Percentiles rank a stretch among this genome's conserved stretches.
phyloP scores from a whole-genome alignment of 2,797 vertebrate species.

The Pelobates cultripes region DNA sequence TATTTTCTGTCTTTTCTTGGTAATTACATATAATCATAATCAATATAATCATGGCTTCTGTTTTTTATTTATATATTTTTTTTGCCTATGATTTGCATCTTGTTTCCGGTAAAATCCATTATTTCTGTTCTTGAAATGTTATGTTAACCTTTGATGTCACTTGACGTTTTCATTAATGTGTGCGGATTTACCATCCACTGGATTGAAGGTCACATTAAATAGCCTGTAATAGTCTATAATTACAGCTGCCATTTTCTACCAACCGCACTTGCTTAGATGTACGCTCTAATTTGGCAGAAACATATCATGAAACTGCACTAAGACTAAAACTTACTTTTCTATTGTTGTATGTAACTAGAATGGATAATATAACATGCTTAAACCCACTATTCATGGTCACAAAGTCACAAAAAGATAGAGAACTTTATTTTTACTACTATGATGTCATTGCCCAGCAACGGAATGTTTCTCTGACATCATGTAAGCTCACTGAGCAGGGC shows the following conservation, averaged over 20 bases:
- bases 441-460: too few species aligned
- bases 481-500: too few species aligned
- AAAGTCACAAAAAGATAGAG: too few species aligned
- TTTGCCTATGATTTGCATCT: conserved; percentile 3
- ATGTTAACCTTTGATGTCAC: conserved; percentile 19
- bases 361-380: too few species aligned
- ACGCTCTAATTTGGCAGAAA: conserved; percentile 14
- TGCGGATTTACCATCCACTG: conserved; percentile 18
- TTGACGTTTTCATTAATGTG: conserved; percentile 28
- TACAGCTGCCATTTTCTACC: conserved; percentile 38
- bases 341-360: background rate
- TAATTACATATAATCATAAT: background rate
- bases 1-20: too few species aligned
- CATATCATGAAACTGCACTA: conserved; percentile 10
- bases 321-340: background rate
- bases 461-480: too few species aligned
- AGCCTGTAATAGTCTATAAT: conserved; percentile 38
- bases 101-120: conserved; percentile 1
- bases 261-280: conserved; percentile 34
- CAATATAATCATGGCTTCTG: background rate
- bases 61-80: background rate
- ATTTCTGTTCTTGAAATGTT: background rate
- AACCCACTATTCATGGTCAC: too few species aligned
- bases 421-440: too few species aligned
- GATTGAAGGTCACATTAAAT: conserved; percentile 42